These are phyloP conservation scores for Tethea ocularis DNA, from an alignment of 2,888 invertebrate species.

Conservation along the genomic window DNA sequence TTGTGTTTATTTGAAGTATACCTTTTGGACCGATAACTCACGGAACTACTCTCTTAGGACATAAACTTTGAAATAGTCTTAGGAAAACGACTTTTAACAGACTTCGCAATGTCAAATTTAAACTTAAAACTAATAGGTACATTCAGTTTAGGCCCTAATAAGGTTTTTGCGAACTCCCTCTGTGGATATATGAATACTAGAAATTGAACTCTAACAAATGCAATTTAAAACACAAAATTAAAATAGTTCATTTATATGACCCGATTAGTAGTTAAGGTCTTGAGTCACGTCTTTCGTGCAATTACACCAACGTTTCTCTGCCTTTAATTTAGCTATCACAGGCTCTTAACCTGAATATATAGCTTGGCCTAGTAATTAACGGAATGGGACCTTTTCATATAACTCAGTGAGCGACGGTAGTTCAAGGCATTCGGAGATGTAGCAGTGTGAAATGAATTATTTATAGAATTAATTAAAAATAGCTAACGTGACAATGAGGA, in stretches of 20 bases:
- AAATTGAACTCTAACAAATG: background rate
- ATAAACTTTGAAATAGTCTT: background rate
- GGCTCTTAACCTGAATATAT: constrained; percentile 68
- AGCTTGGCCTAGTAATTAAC: constrained; percentile 58
- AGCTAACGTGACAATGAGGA: no score
- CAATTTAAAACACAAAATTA: background rate
- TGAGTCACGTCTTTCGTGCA: constrained; percentile 55
- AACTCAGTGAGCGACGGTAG: constrained; percentile 21
- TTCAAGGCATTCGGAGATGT: constrained; percentile 15
- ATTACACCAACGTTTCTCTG: constrained; percentile 60
- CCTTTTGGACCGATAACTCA: background rate
- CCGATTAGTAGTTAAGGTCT: constrained; percentile 42
- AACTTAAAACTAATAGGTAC: no score
- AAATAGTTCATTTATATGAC: constrained; percentile 12
- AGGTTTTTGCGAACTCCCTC: no score
- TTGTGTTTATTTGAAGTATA: no score
- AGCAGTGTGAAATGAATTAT: no score
- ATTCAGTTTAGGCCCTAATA: no score
- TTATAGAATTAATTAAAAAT: no score
- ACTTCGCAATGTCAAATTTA: background rate
- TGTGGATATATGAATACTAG: background rate
- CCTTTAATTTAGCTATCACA: constrained; percentile 71
- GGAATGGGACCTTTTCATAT: constrained; percentile 26
- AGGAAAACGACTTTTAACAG: background rate
- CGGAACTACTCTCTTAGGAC: background rate